Evolutionary conservation across 2,113 vertebrate genomes (phyloP), one percentile per base, ranked within the genome.

Genomic region (Apteryx mantelli): DNA sequence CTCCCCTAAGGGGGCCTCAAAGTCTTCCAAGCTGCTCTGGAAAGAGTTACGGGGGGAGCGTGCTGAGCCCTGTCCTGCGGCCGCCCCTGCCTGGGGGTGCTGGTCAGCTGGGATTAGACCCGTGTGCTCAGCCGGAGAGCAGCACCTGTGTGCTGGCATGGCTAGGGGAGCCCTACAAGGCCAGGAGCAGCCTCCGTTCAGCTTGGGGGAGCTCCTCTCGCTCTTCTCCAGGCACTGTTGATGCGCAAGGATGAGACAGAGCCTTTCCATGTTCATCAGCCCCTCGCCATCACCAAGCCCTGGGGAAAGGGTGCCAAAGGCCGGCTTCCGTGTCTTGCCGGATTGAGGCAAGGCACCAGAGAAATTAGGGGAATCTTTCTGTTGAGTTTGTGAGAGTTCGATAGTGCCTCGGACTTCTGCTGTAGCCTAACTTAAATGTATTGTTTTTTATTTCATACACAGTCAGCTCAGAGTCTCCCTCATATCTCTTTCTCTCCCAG

Each of bases 311-410:
- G 77, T 48, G 69, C 64, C 32, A 69, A 56, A 32, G 34, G 17
- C 19, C 86, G 50, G 0, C 0, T 89, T 86, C 55, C 91, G 79
- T 58, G 92, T 85, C 53, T 36, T 32, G 52, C 52, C 0, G 7
- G 11, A 69, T 76, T 46, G n/a, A 78, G 81, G 46, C 77, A 89
- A 11, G 16, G 50, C 80, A 53, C 76, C 46, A 63, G 50, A 88
- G 88, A 92, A 94, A 93, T 88, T 52, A 83, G n/a, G 75, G 61
- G 40, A 89, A 89, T 73, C 84, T 89, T 95, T 92, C 44, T 22
- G 3, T 5, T 85, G 91, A 86, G 86, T 87, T 94, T 95, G 76
- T 63, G 68, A 52, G 93, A 96, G 82, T 64, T 94, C 55, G 44
- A 19, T 28, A 21, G 38, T 0, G 0, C 65, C 75, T 82, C 60